Evolutionary conservation across 2,113 vertebrate genomes (phyloP).

Genomic region (Egretta garzetta): DNA sequence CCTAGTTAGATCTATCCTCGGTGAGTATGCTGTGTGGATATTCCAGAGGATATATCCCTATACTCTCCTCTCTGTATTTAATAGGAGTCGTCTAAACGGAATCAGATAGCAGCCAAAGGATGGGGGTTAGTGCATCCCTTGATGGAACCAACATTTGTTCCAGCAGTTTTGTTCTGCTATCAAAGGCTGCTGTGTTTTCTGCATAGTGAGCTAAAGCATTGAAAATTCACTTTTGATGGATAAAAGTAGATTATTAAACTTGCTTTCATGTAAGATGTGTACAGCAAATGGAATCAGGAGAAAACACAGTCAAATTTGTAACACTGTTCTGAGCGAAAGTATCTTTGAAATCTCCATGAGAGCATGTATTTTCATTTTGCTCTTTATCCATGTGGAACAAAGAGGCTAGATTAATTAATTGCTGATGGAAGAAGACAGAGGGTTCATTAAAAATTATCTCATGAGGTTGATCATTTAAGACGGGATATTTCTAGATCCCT

Average conservation of each 20-base stretch:
- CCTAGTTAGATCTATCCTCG: constrained; percentile 56
- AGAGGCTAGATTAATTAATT: constrained; percentile 54
- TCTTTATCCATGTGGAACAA: constrained; percentile 42
- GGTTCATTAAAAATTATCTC: constrained; percentile 47
- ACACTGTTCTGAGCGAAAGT: constrained; percentile 18
- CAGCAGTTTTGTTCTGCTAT: constrained; percentile 50
- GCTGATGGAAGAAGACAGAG: constrained; percentile 27
- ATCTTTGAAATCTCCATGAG: constrained; percentile 36
- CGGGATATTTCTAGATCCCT: not conserved
- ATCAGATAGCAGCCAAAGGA: constrained; percentile 16
- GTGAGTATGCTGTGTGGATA: constrained; percentile 68
- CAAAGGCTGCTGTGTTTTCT: constrained; percentile 59
- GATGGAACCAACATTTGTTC: constrained; percentile 42
- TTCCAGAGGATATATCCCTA: constrained; percentile 67
- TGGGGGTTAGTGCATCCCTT: constrained; percentile 10
- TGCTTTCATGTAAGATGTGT: constrained; percentile 34
- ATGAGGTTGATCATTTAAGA: constrained; percentile 37
- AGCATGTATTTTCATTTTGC: constrained; percentile 31
- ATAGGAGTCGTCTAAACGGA: constrained; percentile 32
- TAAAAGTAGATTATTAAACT: constrained; percentile 52
- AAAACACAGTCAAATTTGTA: constrained; percentile 22
- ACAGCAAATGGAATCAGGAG: constrained; percentile 30
- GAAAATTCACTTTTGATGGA: constrained; percentile 30
- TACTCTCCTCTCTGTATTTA: constrained; percentile 65
- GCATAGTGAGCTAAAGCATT: constrained; percentile 24